These are phyloP conservation scores for Heptranchias perlo DNA, from an alignment of 2,113 vertebrate genomes.

Conservation along the genomic window DNA sequence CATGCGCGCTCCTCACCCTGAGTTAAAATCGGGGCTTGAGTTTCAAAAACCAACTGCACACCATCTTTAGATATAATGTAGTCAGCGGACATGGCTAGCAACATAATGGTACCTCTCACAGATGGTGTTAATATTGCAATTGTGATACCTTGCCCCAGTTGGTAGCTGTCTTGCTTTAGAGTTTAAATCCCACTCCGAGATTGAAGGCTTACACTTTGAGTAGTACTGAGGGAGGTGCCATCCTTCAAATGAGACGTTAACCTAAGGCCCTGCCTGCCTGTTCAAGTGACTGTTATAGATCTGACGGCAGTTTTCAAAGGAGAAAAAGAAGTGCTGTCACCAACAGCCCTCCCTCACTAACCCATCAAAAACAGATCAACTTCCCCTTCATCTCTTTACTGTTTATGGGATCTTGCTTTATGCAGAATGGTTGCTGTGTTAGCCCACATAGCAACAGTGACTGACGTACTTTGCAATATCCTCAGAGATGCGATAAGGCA, in stretches of 20 bases:
- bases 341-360: neutral
- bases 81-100: neutral
- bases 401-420: neutral
- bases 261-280: neutral
- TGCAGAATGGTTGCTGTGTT: neutral
- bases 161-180: neutral
- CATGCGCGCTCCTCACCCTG: too few relatives aligned
- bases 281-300: neutral
- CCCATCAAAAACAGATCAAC: neutral
- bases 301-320: neutral
- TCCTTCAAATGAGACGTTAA: neutral
- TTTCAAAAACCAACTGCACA: too few relatives aligned
- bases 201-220: neutral
- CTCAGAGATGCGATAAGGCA: neutral
- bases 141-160: neutral
- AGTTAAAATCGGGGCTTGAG: too few relatives aligned
- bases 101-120: neutral
- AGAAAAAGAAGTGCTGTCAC: neutral
- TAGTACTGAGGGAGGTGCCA: neutral
- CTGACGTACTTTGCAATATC: neutral
- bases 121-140: neutral
- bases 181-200: neutral
- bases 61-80: neutral
- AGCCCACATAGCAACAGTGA: neutral
- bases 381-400: neutral